phyloP scores from a whole-genome alignment of 2,797 vertebrate genomes.

The Microctenopoma lineatum region DNA sequence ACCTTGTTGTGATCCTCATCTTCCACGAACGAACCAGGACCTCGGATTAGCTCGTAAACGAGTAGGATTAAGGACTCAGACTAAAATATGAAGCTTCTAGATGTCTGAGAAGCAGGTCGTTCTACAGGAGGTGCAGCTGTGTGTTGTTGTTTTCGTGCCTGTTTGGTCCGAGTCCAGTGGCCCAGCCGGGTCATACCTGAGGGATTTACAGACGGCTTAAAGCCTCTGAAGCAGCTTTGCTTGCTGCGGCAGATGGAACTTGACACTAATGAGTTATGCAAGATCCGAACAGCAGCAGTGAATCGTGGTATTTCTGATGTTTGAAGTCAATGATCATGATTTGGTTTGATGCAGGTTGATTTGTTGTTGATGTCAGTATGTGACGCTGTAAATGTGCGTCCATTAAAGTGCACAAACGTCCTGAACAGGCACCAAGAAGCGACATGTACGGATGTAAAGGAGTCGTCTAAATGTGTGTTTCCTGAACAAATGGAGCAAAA shows the following conservation, averaged over 20 bases:
- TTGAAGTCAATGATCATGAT: too few relatives aligned
- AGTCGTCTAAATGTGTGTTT: constrained; percentile 8
- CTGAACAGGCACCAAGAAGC: constrained; percentile 33
- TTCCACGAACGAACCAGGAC: neutral
- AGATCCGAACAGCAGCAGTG: neutral
- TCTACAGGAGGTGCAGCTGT: neutral
- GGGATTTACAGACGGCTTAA: constrained; percentile 73
- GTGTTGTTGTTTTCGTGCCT: constrained; percentile 51
- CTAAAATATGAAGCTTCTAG: neutral
- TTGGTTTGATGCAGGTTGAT: neutral
- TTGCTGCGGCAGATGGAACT: constrained; percentile 40
- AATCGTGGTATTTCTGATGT: constrained; percentile 4
- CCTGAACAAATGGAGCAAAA: neutral
- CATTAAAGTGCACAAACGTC: constrained; percentile 25
- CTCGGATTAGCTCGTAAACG: neutral
- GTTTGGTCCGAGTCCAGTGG: constrained; percentile 45
- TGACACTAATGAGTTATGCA: constrained; percentile 44
- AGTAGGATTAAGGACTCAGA: neutral
- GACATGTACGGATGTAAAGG: constrained; percentile 20
- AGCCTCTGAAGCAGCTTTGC: constrained; percentile 57
- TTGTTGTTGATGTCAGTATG: neutral
- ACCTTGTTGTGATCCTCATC: neutral
- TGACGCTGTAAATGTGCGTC: constrained; percentile 31
- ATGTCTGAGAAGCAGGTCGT: neutral
- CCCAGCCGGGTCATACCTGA: constrained; percentile 42